Evolutionary conservation across 2,888 invertebrate species (phyloP).

Genomic region (Noctua comes): DNA sequence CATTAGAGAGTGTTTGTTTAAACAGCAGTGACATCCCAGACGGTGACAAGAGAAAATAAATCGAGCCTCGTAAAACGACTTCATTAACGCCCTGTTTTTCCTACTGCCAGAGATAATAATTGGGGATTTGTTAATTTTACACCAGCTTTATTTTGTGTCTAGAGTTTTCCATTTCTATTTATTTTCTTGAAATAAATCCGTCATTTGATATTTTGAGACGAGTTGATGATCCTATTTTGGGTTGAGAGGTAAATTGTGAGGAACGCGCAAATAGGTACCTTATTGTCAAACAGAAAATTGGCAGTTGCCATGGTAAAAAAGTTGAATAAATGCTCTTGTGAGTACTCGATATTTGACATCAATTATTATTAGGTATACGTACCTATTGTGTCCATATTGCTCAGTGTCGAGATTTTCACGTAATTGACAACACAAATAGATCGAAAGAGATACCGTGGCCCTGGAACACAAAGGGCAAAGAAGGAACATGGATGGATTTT

Average conservation of each 20-base stretch:
- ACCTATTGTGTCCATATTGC: not conserved
- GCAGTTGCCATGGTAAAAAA: slow-evolving; percentile 48
- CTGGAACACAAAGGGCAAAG: no score
- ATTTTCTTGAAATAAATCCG: slow-evolving; percentile 17
- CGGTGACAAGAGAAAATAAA: slow-evolving; percentile 53
- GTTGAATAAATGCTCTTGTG: slow-evolving; percentile 13
- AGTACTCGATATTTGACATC: not conserved
- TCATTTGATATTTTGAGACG: slow-evolving; percentile 33
- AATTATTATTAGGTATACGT: not conserved
- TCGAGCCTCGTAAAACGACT: slow-evolving; percentile 31
- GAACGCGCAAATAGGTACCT: not conserved
- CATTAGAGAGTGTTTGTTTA: slow-evolving; percentile 6
- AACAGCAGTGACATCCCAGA: slow-evolving; percentile 19
- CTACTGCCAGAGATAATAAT: slow-evolving; percentile 38
- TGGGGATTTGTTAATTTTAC: slow-evolving; percentile 48
- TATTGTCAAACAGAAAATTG: slow-evolving; percentile 30
- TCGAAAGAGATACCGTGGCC: no score
- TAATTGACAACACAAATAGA: slow-evolving; percentile 1
- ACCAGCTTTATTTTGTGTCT: slow-evolving; percentile 22
- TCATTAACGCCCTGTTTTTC: slow-evolving; percentile 49
- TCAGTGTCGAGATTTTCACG: not conserved
- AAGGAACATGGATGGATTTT: no score
- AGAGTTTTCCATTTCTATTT: slow-evolving; percentile 10
- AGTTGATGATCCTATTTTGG: slow-evolving; percentile 16
- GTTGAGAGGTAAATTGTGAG: slow-evolving; percentile 18